Conservation (phyloP, 2,113 vertebrate species). For the Periophthalmodon schlosseri region DNA sequence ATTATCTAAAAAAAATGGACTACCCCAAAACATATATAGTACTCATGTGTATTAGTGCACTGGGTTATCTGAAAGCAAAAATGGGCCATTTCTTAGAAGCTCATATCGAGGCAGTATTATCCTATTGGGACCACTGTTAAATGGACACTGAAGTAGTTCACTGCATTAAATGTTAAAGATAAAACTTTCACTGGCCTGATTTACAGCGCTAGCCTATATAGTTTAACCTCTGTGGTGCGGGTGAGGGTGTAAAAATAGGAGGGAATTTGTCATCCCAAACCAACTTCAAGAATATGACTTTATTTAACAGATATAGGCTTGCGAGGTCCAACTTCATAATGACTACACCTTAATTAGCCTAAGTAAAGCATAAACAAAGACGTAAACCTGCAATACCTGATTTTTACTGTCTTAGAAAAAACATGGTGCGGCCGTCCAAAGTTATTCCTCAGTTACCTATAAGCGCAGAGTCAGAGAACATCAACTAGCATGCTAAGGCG, state of each 20-base stretch:
- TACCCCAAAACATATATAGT: not conserved
- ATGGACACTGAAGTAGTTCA: slow-evolving; percentile 8
- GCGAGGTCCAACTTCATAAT: too few relatives aligned
- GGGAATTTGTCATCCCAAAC: not conserved
- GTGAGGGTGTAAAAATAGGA: not conserved
- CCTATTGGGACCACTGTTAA: slow-evolving; percentile 1
- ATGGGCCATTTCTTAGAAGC: slow-evolving; percentile 5
- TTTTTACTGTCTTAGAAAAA: too few relatives aligned
- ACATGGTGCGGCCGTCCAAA: too few relatives aligned
- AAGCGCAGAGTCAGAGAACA: too few relatives aligned
- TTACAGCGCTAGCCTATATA: slow-evolving; percentile 1
- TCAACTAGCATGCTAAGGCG: too few relatives aligned
- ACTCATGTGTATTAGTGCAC: not conserved
- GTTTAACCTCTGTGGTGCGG: not conserved
- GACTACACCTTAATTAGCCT: too few relatives aligned
- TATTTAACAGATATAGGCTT: too few relatives aligned
- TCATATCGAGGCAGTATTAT: not conserved
- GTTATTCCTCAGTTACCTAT: too few relatives aligned
- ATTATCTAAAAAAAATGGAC: not conserved
- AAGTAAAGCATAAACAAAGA: too few relatives aligned
- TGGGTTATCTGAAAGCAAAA: not conserved
- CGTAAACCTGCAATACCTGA: too few relatives aligned
- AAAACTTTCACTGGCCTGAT: slow-evolving; percentile 4
- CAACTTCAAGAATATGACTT: not conserved
- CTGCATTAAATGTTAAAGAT: slow-evolving; percentile 2